Conservation (phyloP, 1,140 invertebrate genomes). For the Hylaeus anthracinus region DNA sequence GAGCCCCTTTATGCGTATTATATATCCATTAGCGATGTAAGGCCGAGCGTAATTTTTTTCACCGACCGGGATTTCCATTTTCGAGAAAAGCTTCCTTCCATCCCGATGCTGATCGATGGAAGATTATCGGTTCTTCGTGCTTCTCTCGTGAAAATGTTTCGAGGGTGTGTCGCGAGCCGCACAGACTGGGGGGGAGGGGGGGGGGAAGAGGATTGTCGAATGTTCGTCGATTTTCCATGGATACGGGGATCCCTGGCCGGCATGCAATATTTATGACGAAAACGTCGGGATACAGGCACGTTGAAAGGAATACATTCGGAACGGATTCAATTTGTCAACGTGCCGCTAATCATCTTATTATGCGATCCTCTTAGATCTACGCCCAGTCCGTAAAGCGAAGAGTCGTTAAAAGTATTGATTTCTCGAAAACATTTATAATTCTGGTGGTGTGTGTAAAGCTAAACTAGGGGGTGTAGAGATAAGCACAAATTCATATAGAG, state of each 20-base stretch:
- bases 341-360: constrained; percentile 79
- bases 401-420: too few species aligned
- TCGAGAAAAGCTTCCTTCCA: constrained; percentile 5
- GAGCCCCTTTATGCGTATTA: constrained; percentile 4
- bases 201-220: constrained; percentile 33
- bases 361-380: constrained; percentile 56
- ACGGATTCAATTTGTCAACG: constrained; percentile 81
- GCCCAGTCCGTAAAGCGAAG: too few species aligned
- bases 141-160: constrained; percentile 52
- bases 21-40: not conserved
- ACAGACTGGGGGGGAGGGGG: not conserved
- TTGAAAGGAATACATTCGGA: constrained; percentile 80
- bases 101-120: constrained; percentile 80
- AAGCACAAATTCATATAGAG: too few species aligned
- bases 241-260: constrained; percentile 60
- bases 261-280: constrained; percentile 80
- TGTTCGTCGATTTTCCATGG: constrained; percentile 75
- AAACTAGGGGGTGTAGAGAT: too few species aligned
- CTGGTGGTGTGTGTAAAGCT: too few species aligned
- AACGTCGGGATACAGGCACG: constrained; percentile 50
- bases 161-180: constrained; percentile 27
- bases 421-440: too few species aligned
- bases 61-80: constrained; percentile 32
- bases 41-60: not conserved
- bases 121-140: constrained; percentile 77